Conservation (phyloP, 2,888 invertebrate genomes). For the Agrypnus murinus region DNA sequence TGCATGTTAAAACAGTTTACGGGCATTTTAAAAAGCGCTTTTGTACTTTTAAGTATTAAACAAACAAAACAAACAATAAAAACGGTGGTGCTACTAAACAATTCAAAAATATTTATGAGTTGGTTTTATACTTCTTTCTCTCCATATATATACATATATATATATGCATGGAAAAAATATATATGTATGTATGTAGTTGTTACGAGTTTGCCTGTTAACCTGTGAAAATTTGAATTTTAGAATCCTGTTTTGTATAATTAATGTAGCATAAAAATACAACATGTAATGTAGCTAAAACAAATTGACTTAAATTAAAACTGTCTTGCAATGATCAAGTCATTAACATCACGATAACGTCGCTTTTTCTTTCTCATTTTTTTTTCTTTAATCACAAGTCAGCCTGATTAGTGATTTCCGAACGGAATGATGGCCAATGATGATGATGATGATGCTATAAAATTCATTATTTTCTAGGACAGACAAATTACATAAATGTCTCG, state of each 20-base stretch:
- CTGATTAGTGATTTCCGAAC: constrained; percentile 53
- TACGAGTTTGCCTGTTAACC: constrained; percentile 4
- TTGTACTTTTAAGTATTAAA: too few relatives aligned
- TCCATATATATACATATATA: too few relatives aligned
- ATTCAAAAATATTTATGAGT: constrained; percentile 24
- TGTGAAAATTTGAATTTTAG: constrained; percentile 34
- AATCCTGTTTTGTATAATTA: constrained; percentile 35
- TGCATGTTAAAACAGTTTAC: not conserved
- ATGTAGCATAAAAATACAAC: constrained; percentile 27
- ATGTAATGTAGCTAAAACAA: constrained; percentile 12
- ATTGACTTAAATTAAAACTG: constrained; percentile 44
- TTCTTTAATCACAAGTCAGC: constrained; percentile 51
- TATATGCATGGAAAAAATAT: too few relatives aligned
- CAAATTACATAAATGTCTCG: constrained; percentile 68
- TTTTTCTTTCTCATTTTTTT: constrained; percentile 25
- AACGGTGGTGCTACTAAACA: constrained; percentile 26
- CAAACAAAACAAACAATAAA: not conserved
- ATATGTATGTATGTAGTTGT: constrained; percentile 3
- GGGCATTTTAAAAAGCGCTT: too few relatives aligned
- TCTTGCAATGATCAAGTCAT: constrained; percentile 55
- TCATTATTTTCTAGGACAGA: constrained; percentile 62
- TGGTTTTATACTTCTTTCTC: not conserved
- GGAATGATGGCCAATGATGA: constrained; percentile 45
- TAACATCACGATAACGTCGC: constrained; percentile 52
- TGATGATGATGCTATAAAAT: constrained; percentile 59